These are phyloP conservation scores for Ophiothrix spiculata DNA, from an alignment of 35 echinoderm and acorn worm genomes.

Conservation along the genomic window DNA sequence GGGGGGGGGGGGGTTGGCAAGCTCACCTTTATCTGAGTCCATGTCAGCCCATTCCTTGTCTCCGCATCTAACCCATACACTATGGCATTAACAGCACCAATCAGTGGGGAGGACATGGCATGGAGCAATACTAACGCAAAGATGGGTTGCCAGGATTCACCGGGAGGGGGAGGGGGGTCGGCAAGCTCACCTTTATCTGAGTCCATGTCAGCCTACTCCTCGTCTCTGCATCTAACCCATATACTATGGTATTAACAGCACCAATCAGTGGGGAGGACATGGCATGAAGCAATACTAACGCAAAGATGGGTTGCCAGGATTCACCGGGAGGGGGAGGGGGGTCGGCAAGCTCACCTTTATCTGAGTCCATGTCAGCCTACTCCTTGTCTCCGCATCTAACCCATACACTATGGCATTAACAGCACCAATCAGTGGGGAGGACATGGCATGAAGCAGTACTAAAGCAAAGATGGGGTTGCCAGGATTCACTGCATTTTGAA, in stretches of 20 bases:
- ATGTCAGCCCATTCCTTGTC: too few relatives aligned
- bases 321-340: too few relatives aligned
- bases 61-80: slow-evolving; percentile 91
- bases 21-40: slow-evolving; percentile 86
- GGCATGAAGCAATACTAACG: slow-evolving; percentile 67
- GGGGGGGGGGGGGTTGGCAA: too few relatives aligned
- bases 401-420: slow-evolving; percentile 91
- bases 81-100: slow-evolving; percentile 77
- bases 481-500: slow-evolving; percentile 83
- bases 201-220: too few relatives aligned
- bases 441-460: slow-evolving; percentile 67
- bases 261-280: slow-evolving; percentile 68
- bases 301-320: slow-evolving; percentile 78
- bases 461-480: slow-evolving; percentile 77
- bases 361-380: slow-evolving; percentile 88
- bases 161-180: too few relatives aligned
- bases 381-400: slow-evolving; percentile 80
- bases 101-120: slow-evolving; percentile 62
- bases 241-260: slow-evolving; percentile 77
- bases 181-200: slow-evolving; percentile 87
- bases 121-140: slow-evolving; percentile 80
- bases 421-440: slow-evolving; percentile 66
- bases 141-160: slow-evolving; percentile 59
- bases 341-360: slow-evolving; percentile 89
- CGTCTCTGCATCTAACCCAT: slow-evolving; percentile 88